Conservation (phyloP, 2,113 vertebrate genomes). For the Tupaia chinensis region DNA sequence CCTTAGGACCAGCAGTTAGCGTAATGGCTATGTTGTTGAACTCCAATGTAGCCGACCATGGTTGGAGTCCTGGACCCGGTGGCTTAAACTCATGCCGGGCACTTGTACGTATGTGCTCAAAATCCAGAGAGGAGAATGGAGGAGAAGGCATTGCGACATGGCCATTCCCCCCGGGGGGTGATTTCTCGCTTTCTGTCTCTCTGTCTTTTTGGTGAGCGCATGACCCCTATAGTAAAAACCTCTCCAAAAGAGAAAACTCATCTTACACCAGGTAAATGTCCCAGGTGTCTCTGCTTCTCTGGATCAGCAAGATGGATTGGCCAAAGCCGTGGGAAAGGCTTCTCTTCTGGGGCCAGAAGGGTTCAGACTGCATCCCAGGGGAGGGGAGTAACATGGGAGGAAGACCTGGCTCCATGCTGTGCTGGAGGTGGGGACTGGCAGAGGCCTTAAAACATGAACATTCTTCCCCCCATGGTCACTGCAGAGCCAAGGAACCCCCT, state of each 20-base stretch:
- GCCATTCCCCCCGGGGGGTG: too few relatives aligned
- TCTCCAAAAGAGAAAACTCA: neutral
- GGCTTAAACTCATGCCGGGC: too few relatives aligned
- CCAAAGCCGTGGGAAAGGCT: too few relatives aligned
- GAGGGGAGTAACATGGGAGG: neutral
- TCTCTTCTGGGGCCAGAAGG: neutral
- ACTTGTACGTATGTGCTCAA: too few relatives aligned
- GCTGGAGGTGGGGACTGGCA: neutral
- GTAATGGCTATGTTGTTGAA: too few relatives aligned
- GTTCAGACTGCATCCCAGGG: neutral
- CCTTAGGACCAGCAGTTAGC: neutral
- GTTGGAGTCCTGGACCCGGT: too few relatives aligned
- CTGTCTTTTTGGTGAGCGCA: too few relatives aligned
- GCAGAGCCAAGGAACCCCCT: neutral
- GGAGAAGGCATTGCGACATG: too few relatives aligned
- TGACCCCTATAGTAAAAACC: too few relatives aligned
- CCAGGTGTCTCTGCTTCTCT: neutral
- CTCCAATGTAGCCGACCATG: too few relatives aligned
- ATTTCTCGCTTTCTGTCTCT: too few relatives aligned
- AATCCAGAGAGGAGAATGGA: too few relatives aligned
- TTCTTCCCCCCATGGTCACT: fast-evolving
- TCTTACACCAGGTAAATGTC: neutral
- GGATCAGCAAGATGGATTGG: neutral
- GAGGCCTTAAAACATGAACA: neutral
- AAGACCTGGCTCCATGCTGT: fast-evolving